Evolutionary conservation across 2,113 vertebrate species (phyloP).

Genomic region (Bambusicola thoracicus): DNA sequence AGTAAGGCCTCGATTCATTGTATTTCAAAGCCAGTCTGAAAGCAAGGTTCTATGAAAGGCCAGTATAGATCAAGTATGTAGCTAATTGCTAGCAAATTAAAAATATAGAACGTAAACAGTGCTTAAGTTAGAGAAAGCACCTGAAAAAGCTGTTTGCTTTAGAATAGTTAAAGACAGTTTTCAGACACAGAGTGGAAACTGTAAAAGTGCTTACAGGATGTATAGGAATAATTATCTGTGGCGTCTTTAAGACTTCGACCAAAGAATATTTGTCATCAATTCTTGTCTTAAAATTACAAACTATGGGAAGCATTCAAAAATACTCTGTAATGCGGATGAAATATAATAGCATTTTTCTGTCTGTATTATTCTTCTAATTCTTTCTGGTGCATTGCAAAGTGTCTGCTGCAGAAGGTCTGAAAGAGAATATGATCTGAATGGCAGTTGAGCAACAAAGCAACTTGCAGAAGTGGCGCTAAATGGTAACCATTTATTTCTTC

Average conservation of each 20-base stretch:
- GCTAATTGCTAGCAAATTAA: not conserved
- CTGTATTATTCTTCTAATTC: not conserved
- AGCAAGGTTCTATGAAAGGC: not conserved
- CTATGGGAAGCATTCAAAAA: not conserved
- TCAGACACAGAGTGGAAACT: not conserved
- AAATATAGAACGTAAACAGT: not conserved
- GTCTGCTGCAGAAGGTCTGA: not conserved
- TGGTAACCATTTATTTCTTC: not conserved
- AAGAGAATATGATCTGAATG: not conserved
- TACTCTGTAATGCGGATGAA: not conserved
- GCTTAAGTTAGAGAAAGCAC: not conserved
- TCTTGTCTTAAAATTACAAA: not conserved
- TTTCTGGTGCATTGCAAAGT: too few relatives aligned
- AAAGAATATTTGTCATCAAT: not conserved
- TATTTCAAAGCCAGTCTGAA: not conserved
- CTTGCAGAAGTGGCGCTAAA: not conserved
- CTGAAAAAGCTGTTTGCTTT: not conserved
- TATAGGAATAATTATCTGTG: fast-evolving
- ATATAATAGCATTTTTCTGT: not conserved
- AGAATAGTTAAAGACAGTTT: not conserved
- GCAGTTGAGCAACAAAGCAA: not conserved
- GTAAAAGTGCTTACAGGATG: not conserved
- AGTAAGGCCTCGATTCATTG: not conserved
- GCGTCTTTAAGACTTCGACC: not conserved
- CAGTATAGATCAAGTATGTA: not conserved